These are phyloP conservation scores for Pachyseris speciosa DNA, from an alignment of 64 coral and sea anemone genomes.

Conservation along the genomic window DNA sequence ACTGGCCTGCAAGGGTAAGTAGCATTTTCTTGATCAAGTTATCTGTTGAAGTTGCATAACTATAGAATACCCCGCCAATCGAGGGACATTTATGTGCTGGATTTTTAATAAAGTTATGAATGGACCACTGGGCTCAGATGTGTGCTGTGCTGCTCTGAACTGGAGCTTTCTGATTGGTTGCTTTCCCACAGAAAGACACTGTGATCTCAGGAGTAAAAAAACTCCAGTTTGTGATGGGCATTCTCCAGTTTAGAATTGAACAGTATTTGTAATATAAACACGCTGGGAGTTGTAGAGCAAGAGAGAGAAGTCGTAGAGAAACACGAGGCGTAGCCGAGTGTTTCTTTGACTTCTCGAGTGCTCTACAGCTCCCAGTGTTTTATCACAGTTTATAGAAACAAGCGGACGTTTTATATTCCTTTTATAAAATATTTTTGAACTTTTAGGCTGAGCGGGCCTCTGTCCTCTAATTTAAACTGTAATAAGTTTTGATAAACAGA, in stretches of 20 bases:
- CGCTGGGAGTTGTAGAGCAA: neutral
- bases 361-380: constrained; percentile 34
- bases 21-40: neutral
- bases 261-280: neutral
- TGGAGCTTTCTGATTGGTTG: neutral
- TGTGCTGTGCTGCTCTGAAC: neutral
- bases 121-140: neutral
- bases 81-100: neutral
- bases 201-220: neutral
- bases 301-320: constrained; percentile 29
- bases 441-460: neutral
- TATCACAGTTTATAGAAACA: constrained; percentile 27
- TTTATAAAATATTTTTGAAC: constrained; percentile 9
- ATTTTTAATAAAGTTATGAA: neutral
- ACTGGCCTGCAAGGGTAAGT: constrained; percentile 97
- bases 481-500: too few species aligned
- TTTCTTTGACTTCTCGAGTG: too few species aligned
- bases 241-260: neutral
- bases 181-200: neutral
- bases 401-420: too few species aligned
- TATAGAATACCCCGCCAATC: neutral
- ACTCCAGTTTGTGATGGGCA: neutral
- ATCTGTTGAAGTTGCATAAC: constrained; percentile 4
- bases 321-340: too few species aligned
- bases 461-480: constrained; percentile 11